These are phyloP conservation scores for Drosophila melanosoma DNA, from an alignment of 2,888 invertebrate species.

Conservation along the genomic window DNA sequence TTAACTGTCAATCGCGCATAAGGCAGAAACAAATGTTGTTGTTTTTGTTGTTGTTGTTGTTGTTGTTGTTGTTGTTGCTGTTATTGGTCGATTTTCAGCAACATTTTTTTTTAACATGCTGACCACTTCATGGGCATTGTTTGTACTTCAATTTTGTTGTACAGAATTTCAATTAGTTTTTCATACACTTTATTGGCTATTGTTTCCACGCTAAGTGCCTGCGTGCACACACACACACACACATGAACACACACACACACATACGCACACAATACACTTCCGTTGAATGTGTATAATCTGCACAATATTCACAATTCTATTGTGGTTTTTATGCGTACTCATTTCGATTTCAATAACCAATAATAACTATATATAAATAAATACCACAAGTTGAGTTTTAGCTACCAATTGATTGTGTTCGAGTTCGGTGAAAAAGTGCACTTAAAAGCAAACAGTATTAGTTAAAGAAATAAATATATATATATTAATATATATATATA, in stretches of 20 bases:
- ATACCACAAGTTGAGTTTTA: slow-evolving; percentile 28
- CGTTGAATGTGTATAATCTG: slow-evolving; percentile 39
- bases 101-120: slow-evolving; percentile 63
- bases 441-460: background rate
- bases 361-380: slow-evolving; percentile 37
- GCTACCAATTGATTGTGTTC: background rate
- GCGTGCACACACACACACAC: slow-evolving; percentile 20
- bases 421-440: background rate
- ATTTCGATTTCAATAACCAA: slow-evolving; percentile 55
- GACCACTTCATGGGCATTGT: slow-evolving; percentile 60
- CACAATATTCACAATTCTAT: slow-evolving; percentile 48
- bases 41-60: slow-evolving; percentile 12
- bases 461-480: background rate
- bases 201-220: slow-evolving; percentile 75
- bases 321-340: slow-evolving; percentile 44
- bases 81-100: slow-evolving; percentile 42
- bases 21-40: slow-evolving; percentile 19
- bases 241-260: slow-evolving; percentile 15
- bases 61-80: slow-evolving; percentile 13
- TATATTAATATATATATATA: too few relatives aligned
- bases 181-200: slow-evolving; percentile 76
- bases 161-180: slow-evolving; percentile 79
- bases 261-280: slow-evolving; percentile 29
- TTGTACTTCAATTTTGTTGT: slow-evolving; percentile 68
- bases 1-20: slow-evolving; percentile 32